Conservation (phyloP, 2,888 invertebrate species). For the Lamellibrachia columna region DNA sequence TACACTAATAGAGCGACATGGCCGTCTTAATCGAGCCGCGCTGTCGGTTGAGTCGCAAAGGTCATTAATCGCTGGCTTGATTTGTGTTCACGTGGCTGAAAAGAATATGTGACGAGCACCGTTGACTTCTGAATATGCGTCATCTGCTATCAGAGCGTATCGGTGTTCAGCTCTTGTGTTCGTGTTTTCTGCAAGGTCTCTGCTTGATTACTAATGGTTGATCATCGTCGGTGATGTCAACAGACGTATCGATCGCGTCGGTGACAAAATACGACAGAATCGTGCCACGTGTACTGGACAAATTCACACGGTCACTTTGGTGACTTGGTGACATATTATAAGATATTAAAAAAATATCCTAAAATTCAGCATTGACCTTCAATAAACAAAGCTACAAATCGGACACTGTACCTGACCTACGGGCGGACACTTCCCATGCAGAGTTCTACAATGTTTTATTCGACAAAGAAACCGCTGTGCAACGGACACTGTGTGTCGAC, state of each 20-base stretch:
- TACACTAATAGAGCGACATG: conserved; percentile 12
- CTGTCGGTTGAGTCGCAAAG: background rate
- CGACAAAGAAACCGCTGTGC: too few relatives aligned
- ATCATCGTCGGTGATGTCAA: background rate
- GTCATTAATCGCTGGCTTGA: background rate
- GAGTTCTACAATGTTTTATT: too few relatives aligned
- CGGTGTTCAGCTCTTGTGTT: background rate
- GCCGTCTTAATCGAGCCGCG: background rate
- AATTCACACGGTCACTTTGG: too few relatives aligned
- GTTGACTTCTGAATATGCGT: background rate
- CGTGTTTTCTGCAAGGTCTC: background rate
- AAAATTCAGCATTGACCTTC: too few relatives aligned
- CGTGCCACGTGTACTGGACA: too few relatives aligned
- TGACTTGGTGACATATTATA: too few relatives aligned
- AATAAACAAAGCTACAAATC: too few relatives aligned
- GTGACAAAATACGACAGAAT: too few relatives aligned
- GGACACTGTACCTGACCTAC: too few relatives aligned
- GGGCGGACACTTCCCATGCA: too few relatives aligned
- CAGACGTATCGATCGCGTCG: background rate
- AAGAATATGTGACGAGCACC: background rate
- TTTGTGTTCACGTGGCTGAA: background rate
- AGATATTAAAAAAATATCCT: too few relatives aligned
- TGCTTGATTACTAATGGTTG: background rate
- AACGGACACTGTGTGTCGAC: too few relatives aligned
- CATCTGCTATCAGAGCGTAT: background rate